phyloP scores from a whole-genome alignment of 2,113 vertebrate species.

The Eublepharis macularius region DNA sequence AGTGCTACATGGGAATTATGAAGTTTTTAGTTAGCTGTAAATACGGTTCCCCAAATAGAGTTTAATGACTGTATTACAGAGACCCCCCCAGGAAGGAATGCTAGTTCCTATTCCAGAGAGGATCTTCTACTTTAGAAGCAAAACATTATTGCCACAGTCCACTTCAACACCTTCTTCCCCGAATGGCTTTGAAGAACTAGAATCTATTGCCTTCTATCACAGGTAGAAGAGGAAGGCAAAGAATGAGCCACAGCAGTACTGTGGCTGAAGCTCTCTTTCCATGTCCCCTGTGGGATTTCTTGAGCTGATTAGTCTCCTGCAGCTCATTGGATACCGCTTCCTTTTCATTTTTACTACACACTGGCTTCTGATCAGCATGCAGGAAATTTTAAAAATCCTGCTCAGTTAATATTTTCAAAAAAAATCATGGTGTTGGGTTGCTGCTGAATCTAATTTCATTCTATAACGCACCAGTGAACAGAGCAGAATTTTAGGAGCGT shows the following conservation, averaged over 20 bases:
- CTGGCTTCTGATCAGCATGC: background rate
- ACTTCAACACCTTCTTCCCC: background rate
- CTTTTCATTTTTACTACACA: background rate
- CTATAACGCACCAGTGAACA: background rate
- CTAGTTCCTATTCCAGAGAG: background rate
- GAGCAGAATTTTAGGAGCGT: conserved; percentile 9
- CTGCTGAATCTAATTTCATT: background rate
- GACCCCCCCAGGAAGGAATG: background rate
- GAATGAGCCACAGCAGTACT: background rate
- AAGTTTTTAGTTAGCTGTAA: background rate
- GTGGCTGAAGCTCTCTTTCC: background rate
- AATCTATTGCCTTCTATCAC: background rate
- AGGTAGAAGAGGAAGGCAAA: background rate
- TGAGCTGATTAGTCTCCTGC: background rate
- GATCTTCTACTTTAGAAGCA: background rate
- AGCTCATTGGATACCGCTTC: background rate
- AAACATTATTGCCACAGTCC: background rate
- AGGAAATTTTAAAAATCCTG: background rate
- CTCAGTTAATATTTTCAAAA: background rate
- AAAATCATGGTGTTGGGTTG: accelerated
- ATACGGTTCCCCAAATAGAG: background rate
- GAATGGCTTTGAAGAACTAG: background rate
- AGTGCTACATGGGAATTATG: background rate
- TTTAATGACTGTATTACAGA: background rate
- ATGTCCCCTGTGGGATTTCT: background rate